Evolutionary conservation across 1,140 invertebrate genomes (phyloP).

Genomic region (Mya arenaria): DNA sequence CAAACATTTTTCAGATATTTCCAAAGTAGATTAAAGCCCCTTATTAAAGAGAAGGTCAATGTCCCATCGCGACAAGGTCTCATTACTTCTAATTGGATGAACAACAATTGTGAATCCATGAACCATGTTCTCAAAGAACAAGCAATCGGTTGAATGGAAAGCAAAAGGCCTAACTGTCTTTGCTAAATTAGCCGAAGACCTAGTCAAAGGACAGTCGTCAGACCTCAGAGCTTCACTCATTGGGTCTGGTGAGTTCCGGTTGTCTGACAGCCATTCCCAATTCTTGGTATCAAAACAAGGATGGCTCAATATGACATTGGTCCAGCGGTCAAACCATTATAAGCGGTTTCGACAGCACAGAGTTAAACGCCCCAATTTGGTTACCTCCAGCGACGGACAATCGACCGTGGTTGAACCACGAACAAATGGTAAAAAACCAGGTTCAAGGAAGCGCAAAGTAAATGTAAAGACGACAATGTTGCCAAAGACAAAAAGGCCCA

Average conservation of each 20-base stretch:
- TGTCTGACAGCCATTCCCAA: not conserved
- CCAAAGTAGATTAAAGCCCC: too few relatives aligned
- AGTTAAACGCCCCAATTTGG: not conserved
- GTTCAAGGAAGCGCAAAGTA: conserved; percentile 55
- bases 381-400: conserved; percentile 38
- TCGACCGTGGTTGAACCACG: conserved; percentile 24
- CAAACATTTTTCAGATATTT: too few relatives aligned
- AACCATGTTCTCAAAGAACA: conserved; percentile 58
- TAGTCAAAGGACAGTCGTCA: conserved; percentile 36
- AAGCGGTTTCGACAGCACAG: conserved; percentile 2
- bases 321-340: conserved; percentile 21
- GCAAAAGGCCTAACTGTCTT: conserved; percentile 46
- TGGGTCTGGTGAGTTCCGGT: conserved; percentile 41
- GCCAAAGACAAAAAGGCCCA: too few relatives aligned
- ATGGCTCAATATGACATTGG: conserved; percentile 46
- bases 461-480: conserved; percentile 42
- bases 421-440: conserved; percentile 53
- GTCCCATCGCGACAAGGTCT: too few relatives aligned
- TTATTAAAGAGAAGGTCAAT: too few relatives aligned
- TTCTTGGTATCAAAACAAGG: conserved; percentile 28
- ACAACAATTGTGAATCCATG: conserved; percentile 55
- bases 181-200: not conserved
- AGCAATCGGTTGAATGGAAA: conserved; percentile 50
- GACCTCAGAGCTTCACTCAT: conserved; percentile 33
- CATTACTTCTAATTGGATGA: conserved; percentile 57